Percentiles rank a stretch among this genome's conserved stretches.
Evolutionary conservation across 2,797 vertebrate species (phyloP).

Genomic region (Molossus alvarezi): DNA sequence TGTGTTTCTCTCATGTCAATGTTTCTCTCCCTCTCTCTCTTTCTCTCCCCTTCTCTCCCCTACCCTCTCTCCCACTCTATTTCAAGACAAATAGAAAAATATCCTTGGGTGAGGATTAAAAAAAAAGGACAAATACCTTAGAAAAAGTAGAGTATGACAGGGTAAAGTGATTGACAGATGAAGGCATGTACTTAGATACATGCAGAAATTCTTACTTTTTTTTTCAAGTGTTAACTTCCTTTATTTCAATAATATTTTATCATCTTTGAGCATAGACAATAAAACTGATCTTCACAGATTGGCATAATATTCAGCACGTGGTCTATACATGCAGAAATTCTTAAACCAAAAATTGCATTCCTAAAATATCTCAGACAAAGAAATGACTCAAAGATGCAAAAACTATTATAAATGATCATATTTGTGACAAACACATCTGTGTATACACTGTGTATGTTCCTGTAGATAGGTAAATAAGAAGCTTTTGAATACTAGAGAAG

Average conservation of each 20-base stretch:
- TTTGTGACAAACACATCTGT: neutral
- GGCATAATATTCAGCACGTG: neutral
- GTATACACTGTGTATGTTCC: neutral
- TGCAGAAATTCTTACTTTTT: neutral
- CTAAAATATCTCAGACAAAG: slow-evolving; percentile 11
- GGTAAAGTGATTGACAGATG: neutral
- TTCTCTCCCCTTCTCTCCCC: no score
- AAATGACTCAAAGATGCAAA: neutral
- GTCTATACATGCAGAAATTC: neutral
- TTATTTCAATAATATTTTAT: neutral
- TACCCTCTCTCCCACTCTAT: no score
- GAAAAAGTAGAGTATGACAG: neutral
- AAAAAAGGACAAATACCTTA: neutral
- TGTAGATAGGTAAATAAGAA: neutral
- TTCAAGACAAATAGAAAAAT: no score
- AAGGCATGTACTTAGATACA: neutral
- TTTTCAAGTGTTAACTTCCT: neutral
- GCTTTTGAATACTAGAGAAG: neutral
- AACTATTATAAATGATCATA: neutral
- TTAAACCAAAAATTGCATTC: slow-evolving; percentile 7
- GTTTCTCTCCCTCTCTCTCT: no score
- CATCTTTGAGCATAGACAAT: neutral
- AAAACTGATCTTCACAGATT: neutral
- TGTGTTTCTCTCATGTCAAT: no score
- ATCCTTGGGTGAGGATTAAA: no score